Percentiles rank a stretch among this genome's conserved stretches.
These are phyloP conservation scores for Helicoverpa zea DNA, from an alignment of 1,140 invertebrate species.

Conservation along the genomic window DNA sequence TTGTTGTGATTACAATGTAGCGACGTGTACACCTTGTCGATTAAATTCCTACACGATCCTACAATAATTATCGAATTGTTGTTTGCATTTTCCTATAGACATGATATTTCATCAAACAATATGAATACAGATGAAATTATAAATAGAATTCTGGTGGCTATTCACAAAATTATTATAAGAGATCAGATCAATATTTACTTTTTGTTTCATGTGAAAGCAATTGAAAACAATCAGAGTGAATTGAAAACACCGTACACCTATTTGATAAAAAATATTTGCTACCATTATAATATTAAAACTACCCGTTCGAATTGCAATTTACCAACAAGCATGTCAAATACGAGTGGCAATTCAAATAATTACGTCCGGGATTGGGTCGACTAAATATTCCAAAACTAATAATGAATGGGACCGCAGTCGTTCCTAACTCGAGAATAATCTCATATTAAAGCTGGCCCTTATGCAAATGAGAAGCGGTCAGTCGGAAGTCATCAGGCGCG, in stretches of 20 bases:
- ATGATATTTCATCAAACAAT: not conserved
- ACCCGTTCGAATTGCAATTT: slow-evolving; percentile 50
- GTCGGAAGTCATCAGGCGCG: slow-evolving; percentile 82
- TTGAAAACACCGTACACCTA: not conserved
- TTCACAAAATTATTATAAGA: not conserved
- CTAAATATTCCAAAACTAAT: slow-evolving; percentile 81
- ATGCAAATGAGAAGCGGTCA: slow-evolving; percentile 84
- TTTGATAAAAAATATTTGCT: slow-evolving; percentile 6
- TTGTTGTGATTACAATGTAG: slow-evolving; percentile 50
- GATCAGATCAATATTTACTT: slow-evolving; percentile 1
- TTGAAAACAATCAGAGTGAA: not conserved
- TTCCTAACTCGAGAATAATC: slow-evolving; percentile 79
- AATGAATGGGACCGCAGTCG: slow-evolving; percentile 72
- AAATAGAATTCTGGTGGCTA: no score
- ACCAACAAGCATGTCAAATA: slow-evolving; percentile 56
- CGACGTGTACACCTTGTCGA: slow-evolving; percentile 40
- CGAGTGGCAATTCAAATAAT: slow-evolving; percentile 64
- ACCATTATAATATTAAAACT: slow-evolving; percentile 18
- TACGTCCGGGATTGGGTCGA: slow-evolving; percentile 63
- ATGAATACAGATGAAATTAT: not conserved
- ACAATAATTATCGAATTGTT: not conserved
- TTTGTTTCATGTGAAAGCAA: not conserved
- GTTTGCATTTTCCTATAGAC: not conserved
- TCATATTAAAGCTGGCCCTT: slow-evolving; percentile 82
- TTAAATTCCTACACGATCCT: slow-evolving; percentile 51